A percentile compares a stretch with the other conserved stretches of the same genome.
Evolutionary conservation across 2,797 vertebrate species (phyloP).

Genomic region (Micropoecilia bifurca): DNA sequence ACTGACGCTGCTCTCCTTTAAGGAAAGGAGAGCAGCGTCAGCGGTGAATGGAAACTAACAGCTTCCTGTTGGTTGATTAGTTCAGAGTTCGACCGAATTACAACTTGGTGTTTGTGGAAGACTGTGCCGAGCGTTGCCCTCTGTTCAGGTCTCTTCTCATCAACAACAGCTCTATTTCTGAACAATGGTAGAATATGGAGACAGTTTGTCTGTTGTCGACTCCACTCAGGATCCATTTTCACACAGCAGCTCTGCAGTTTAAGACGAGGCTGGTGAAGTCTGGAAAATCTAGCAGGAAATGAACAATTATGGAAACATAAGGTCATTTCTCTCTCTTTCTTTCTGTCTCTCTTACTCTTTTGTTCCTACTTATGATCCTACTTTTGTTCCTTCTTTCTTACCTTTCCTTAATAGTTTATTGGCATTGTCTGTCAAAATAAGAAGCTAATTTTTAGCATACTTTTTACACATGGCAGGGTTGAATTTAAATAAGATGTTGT

Average conservation of each 20-base stretch:
- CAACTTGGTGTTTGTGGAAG: slow-evolving; percentile 1
- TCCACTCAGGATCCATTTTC: background rate
- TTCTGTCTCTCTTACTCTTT: background rate
- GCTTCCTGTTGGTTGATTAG: slow-evolving; percentile 9
- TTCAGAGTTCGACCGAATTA: background rate
- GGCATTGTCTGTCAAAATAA: background rate
- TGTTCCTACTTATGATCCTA: too few species aligned
- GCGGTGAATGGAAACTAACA: background rate
- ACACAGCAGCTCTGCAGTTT: background rate
- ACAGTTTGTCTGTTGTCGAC: background rate
- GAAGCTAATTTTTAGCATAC: background rate
- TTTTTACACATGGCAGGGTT: background rate
- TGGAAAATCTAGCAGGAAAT: too few species aligned
- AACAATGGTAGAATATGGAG: background rate
- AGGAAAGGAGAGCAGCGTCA: slow-evolving; percentile 4
- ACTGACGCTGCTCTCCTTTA: too few species aligned
- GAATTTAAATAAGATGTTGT: background rate
- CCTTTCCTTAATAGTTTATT: too few species aligned
- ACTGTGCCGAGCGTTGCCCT: background rate
- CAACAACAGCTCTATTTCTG: background rate
- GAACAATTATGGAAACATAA: too few species aligned
- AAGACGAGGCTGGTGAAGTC: background rate
- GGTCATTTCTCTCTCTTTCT: too few species aligned
- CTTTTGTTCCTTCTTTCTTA: background rate
- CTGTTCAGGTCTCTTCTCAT: background rate